Percentiles rank a stretch among this genome's conserved stretches.
These are phyloP conservation scores for Exocentrus adspersus DNA, from an alignment of 2,888 invertebrate species.

Conservation along the genomic window DNA sequence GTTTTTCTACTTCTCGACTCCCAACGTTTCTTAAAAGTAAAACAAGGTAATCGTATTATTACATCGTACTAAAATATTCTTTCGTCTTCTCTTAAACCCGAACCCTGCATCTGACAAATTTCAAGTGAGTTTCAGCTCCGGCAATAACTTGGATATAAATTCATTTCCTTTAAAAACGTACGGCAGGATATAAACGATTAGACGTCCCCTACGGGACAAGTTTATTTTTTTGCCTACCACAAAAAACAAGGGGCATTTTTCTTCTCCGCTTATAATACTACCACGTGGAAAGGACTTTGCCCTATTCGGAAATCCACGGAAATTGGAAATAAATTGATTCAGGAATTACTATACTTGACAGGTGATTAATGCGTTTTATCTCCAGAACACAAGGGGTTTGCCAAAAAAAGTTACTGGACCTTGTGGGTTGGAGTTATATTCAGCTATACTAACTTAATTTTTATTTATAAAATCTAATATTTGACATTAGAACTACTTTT, in stretches of 20 bases:
- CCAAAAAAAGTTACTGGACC: no score
- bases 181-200: not conserved
- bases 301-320: not conserved
- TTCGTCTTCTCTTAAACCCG: no score
- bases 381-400: not conserved
- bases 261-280: not conserved
- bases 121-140: not conserved
- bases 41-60: no score
- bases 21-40: no score
- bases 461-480: conserved; percentile 2
- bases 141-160: not conserved
- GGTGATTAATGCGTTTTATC: not conserved
- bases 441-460: no score
- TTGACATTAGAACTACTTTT: not conserved
- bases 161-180: not conserved
- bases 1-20: no score
- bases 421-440: no score
- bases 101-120: not conserved
- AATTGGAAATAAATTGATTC: conserved; percentile 1
- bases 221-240: not conserved
- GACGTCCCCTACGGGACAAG: not conserved
- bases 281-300: not conserved
- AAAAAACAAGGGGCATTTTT: not conserved
- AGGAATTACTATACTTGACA: not conserved
- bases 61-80: no score